Conservation (phyloP, 2,113 vertebrate species). For the Vulpes lagopus region DNA sequence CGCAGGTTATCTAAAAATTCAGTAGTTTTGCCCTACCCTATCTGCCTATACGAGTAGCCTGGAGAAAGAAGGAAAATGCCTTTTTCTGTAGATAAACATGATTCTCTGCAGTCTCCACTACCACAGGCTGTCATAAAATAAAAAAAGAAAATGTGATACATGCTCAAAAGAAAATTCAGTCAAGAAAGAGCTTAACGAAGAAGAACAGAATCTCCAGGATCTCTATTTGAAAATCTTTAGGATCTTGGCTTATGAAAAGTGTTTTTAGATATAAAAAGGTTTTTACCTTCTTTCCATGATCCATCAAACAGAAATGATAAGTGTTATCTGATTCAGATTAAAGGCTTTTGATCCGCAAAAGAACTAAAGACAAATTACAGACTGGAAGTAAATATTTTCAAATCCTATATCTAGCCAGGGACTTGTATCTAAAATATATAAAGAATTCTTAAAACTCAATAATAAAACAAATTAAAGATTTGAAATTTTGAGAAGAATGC, state of each 20-base stretch:
- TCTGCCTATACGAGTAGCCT: not conserved
- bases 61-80: not conserved
- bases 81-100: not conserved
- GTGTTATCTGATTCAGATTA: not conserved
- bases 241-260: not conserved
- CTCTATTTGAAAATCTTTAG: not conserved
- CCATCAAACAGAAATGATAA: not conserved
- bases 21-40: not conserved
- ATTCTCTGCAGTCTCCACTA: not conserved
- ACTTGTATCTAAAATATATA: too few species aligned
- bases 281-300: not conserved
- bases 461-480: too few species aligned
- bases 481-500: too few species aligned
- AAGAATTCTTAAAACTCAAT: too few species aligned
- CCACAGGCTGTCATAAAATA: not conserved
- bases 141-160: not conserved
- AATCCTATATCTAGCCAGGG: not conserved
- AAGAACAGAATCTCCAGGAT: not conserved
- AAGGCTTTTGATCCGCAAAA: not conserved
- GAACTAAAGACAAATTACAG: not conserved
- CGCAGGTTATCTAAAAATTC: not conserved
- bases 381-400: not conserved
- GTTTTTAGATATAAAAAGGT: not conserved
- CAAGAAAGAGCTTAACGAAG: not conserved
- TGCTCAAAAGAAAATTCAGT: not conserved